Conservation (phyloP, 2,113 vertebrate species). For the Microtus richardsoni region DNA sequence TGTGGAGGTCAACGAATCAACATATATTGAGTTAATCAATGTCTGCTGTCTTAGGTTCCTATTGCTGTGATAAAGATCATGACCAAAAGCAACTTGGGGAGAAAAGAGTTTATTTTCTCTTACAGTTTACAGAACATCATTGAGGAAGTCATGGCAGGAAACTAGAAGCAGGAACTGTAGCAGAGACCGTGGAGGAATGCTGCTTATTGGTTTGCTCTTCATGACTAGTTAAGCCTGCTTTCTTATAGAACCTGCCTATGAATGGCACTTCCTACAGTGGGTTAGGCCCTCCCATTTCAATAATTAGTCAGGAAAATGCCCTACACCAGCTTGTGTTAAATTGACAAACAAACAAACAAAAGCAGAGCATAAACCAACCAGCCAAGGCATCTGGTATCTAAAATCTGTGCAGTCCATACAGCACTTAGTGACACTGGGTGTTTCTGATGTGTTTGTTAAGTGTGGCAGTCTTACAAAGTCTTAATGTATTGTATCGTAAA, state of each 20-base stretch:
- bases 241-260: not conserved
- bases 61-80: not conserved
- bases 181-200: not conserved
- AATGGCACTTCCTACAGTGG: not conserved
- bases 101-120: not conserved
- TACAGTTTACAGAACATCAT: not conserved
- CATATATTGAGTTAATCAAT: not conserved
- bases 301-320: not conserved
- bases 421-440: not conserved
- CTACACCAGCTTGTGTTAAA: not conserved
- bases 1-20: not conserved
- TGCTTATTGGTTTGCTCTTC: not conserved
- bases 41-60: not conserved
- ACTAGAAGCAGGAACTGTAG: not conserved
- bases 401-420: not conserved
- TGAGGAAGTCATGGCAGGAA: not conserved
- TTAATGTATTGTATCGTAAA: not conserved
- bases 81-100: not conserved
- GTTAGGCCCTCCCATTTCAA: not conserved
- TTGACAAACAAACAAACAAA: not conserved
- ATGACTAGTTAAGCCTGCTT: not conserved
- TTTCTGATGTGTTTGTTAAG: not conserved
- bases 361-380: not conserved
- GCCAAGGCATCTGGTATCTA: not conserved
- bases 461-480: not conserved